phyloP scores from a whole-genome alignment of 64 coral and sea anemone species.

The Pocillopora verrucosa region DNA sequence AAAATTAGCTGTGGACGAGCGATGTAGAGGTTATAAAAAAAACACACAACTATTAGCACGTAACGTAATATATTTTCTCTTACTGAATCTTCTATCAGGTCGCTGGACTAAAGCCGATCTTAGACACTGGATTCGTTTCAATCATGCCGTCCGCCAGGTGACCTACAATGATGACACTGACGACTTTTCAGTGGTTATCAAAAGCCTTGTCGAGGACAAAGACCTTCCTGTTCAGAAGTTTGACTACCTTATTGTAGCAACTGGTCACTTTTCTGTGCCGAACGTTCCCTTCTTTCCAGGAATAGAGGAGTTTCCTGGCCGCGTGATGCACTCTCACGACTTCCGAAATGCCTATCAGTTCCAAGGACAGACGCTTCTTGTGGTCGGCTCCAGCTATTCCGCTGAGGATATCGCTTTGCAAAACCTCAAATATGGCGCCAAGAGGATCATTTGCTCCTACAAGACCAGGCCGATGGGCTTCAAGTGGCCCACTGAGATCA shows the following conservation, averaged over 20 bases:
- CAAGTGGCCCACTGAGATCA: constrained; percentile 39
- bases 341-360: constrained; percentile 55
- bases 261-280: constrained; percentile 53
- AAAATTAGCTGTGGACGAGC: not conserved
- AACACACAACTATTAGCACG: no score
- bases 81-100: constrained; percentile 7
- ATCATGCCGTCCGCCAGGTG: constrained; percentile 41
- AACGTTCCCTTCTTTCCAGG: constrained; percentile 38
- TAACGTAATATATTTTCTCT: not conserved
- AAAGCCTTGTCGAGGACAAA: constrained; percentile 20
- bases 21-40: no score
- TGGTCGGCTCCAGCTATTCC: constrained; percentile 39
- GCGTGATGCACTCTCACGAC: constrained; percentile 26
- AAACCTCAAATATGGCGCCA: constrained; percentile 46
- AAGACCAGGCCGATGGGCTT: constrained; percentile 33
- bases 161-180: constrained; percentile 21
- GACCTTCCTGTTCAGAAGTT: constrained; percentile 17
- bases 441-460: constrained; percentile 26
- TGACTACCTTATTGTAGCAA: constrained; percentile 46
- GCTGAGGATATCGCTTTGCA: constrained; percentile 55
- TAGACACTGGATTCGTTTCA: constrained; percentile 29
- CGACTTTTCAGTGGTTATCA: constrained; percentile 40
- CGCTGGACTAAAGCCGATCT: constrained; percentile 19
- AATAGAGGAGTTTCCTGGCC: constrained; percentile 52
- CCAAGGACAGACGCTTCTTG: constrained; percentile 1